Percentiles rank a stretch among this genome's conserved stretches.
These are phyloP conservation scores for Porites divaricata DNA, from an alignment of 92 coral and sea anemone species.

Conservation along the genomic window DNA sequence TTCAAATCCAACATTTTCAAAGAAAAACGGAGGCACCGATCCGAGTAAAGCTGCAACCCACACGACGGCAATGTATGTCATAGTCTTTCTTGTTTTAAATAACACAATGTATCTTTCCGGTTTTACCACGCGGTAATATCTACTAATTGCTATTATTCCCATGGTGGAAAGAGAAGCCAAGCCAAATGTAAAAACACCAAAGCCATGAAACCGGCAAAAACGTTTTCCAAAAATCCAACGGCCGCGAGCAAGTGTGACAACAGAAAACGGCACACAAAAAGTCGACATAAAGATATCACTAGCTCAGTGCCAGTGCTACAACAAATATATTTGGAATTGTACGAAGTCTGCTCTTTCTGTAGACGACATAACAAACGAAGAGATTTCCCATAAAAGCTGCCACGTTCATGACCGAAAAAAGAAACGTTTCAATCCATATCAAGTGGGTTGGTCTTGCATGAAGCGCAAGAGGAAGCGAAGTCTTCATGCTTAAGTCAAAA, in stretches of 20 bases:
- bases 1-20: constrained; percentile 43
- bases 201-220: constrained; percentile 71
- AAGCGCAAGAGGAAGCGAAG: constrained; percentile 24
- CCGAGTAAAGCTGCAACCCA: constrained; percentile 33
- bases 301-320: constrained; percentile 59
- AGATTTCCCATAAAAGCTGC: constrained; percentile 60
- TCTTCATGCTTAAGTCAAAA: not conserved
- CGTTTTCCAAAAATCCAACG: constrained; percentile 42
- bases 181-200: constrained; percentile 60
- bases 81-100: not conserved
- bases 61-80: constrained; percentile 7
- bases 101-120: not conserved
- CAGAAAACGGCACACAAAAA: constrained; percentile 70
- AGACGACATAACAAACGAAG: constrained; percentile 58
- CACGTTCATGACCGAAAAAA: constrained; percentile 44
- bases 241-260: constrained; percentile 51
- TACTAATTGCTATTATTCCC: not conserved
- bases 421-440: constrained; percentile 42
- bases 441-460: constrained; percentile 1
- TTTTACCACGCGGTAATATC: not conserved
- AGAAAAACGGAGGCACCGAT: constrained; percentile 45
- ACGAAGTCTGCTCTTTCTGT: constrained; percentile 61
- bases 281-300: constrained; percentile 69
- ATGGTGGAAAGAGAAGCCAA: constrained; percentile 39
- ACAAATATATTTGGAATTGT: constrained; percentile 61